These are phyloP conservation scores for Ciconia boyciana DNA, from an alignment of 2,113 vertebrate genomes.

Conservation along the genomic window DNA sequence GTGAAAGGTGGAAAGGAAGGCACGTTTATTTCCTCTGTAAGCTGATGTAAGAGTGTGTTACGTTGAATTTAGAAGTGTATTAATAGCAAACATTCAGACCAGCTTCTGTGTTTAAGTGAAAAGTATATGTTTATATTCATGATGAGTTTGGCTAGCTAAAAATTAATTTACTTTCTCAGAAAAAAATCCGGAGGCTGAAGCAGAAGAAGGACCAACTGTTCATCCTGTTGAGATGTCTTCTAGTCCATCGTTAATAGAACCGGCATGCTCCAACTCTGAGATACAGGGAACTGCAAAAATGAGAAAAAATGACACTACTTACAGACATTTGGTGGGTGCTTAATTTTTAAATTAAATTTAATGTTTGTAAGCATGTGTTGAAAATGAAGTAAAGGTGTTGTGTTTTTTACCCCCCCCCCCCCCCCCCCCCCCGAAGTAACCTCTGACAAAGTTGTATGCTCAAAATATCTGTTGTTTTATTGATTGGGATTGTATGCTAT, in stretches of 20 bases:
- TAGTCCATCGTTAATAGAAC: background rate
- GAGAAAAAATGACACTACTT: background rate
- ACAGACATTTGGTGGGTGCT: constrained; percentile 18
- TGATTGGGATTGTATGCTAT: background rate
- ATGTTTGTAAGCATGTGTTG: background rate
- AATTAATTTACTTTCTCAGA: background rate
- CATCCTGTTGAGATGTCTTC: background rate
- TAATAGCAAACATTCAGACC: background rate
- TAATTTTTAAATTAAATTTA: background rate
- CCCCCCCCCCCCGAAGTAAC: background rate
- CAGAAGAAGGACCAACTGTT: background rate
- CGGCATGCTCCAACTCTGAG: background rate
- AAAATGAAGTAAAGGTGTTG: background rate
- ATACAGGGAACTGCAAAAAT: background rate
- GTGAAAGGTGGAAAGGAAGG: background rate
- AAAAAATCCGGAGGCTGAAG: constrained; percentile 10
- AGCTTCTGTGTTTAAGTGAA: background rate
- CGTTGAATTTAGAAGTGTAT: fast-evolving
- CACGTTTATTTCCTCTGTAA: background rate
- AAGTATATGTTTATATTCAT: background rate
- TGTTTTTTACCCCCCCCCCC: background rate
- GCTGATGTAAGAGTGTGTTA: background rate
- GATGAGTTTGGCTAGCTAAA: background rate
- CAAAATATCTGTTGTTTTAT: background rate
- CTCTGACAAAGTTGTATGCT: background rate